phyloP scores from a whole-genome alignment of 2,113 vertebrate species.

The Xiphophorus maculatus region DNA sequence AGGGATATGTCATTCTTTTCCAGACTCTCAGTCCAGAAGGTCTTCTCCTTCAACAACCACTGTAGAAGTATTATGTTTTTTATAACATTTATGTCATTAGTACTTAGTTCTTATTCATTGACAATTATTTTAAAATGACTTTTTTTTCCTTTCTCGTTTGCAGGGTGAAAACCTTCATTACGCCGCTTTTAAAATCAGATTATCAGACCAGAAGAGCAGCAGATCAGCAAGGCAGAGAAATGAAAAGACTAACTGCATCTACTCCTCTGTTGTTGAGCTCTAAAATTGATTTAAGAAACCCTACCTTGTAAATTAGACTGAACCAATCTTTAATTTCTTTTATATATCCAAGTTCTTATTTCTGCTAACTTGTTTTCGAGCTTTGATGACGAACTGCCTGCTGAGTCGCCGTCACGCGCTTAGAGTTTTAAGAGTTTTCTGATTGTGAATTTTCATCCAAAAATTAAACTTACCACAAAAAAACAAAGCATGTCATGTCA shows the following conservation, averaged over 20 bases:
- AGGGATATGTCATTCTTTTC: not conserved
- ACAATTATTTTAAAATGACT: fast-evolving
- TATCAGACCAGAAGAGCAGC: not conserved
- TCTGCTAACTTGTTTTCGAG: too few relatives aligned
- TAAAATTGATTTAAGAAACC: too few relatives aligned
- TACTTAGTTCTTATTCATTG: fast-evolving
- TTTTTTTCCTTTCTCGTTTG: not conserved
- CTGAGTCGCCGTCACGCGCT: too few relatives aligned
- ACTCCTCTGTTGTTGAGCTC: too few relatives aligned
- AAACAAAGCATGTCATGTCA: too few relatives aligned
- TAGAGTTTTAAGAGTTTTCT: too few relatives aligned
- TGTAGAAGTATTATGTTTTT: not conserved
- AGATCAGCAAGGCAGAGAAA: not conserved
- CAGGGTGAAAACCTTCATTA: slow-evolving; percentile 14
- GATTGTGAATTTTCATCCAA: too few relatives aligned
- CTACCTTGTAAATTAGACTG: too few relatives aligned
- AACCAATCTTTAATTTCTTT: too few relatives aligned
- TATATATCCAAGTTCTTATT: too few relatives aligned
- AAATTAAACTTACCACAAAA: too few relatives aligned
- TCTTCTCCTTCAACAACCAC: not conserved
- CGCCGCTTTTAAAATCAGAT: not conserved
- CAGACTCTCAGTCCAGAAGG: not conserved
- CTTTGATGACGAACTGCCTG: too few relatives aligned
- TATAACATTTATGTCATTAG: not conserved
- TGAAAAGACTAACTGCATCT: not conserved